Evolutionary conservation across 2,888 invertebrate species (phyloP), one percentile per base, ranked within the genome.

Genomic region (Cryptocephalus moraei): DNA sequence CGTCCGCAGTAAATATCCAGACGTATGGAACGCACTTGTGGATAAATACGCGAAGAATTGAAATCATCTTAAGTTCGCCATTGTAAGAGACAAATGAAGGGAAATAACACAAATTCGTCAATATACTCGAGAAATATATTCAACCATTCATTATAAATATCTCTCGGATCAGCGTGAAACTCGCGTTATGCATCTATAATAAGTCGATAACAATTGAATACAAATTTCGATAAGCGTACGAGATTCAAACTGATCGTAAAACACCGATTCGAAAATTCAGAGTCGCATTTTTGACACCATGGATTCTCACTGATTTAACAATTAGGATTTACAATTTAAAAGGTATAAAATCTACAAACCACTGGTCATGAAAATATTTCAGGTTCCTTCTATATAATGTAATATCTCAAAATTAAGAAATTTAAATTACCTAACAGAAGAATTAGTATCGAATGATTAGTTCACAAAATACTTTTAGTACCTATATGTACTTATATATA

Each of bases 1-100:
- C 60, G 72, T 79, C 49, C 72, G 74, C 62, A 63, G 65, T 3
- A 71, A 73, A 46, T 75, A 78, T 66, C 77, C 78, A 1, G 69
- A 70, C 50, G 73, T 75, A 31, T 77, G 76, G 76, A 67, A 68
- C 36, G 68, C 66, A 55, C 61, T 77, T 44, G 68, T 74, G 39
- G 58, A 67, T 49, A 75, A 74, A 62, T 75, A 75, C 60, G 55
- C 56, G 31, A 33, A 22, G 22, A 41, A 34, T 11, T 22, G 6
- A 22, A 22, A 22, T 22, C 22, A 22, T 22, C 22, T 22, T 6
- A 22, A 22, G 22, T 22, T 22, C 22, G 22, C 6, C 3, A 6
- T 22, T 22, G 22, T 22, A 22, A 22, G n/a, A 22, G 22, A 6
- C 6, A 22, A 22, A 4, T 22, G 3, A 22, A 22, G 22, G 22